These are phyloP conservation scores for Pachyuromys duprasi DNA, from an alignment of 2,797 vertebrate species.

Conservation along the genomic window DNA sequence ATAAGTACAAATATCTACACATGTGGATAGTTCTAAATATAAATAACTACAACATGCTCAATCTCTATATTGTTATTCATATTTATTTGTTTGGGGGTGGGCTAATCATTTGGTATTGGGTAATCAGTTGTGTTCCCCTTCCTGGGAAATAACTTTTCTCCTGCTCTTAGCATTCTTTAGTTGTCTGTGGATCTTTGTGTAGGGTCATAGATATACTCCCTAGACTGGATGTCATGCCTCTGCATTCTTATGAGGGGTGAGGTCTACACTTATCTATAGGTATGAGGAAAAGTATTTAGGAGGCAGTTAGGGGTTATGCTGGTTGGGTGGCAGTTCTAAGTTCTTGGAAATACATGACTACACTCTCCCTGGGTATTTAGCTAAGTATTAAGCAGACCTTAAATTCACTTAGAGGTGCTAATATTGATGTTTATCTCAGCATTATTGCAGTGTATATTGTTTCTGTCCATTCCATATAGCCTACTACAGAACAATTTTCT, in stretches of 20 bases:
- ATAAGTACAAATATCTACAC: neutral
- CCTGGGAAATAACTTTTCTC: too few species aligned
- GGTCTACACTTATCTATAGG: too few species aligned
- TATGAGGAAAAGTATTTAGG: neutral
- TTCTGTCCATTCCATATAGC: too few species aligned
- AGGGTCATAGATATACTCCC: too few species aligned
- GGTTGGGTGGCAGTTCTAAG: neutral
- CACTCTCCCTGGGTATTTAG: too few species aligned
- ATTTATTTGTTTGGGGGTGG: too few species aligned
- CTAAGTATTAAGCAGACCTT: too few species aligned
- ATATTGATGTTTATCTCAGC: neutral
- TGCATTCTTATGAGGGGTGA: neutral
- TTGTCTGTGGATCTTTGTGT: too few species aligned
- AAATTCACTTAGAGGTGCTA: neutral
- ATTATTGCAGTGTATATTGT: neutral
- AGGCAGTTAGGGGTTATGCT: neutral
- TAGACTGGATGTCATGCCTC: neutral
- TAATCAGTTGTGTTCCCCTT: too few species aligned
- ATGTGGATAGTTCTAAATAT: neutral
- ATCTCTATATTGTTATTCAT: neutral
- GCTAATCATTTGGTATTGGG: too few species aligned
- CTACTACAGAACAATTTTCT: neutral
- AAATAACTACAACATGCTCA: neutral
- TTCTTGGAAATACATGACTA: neutral
- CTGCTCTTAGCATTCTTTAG: too few species aligned